Evolutionary conservation across 92 coral and sea anemone genomes (phyloP), one percentile per base, ranked within the genome.

Genomic region (Micromussa lordhowensis): DNA sequence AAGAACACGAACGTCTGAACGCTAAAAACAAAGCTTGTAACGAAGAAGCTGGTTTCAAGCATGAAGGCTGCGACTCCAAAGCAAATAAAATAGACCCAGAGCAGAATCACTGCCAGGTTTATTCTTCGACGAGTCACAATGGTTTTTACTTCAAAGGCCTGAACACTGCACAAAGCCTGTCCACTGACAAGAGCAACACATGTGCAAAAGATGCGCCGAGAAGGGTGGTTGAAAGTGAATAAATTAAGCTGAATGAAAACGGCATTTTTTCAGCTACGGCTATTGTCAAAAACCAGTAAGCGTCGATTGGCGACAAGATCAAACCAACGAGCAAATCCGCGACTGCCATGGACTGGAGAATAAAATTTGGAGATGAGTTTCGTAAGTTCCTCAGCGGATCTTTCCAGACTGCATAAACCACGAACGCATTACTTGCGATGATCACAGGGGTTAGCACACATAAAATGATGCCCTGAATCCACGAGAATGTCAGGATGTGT

Each of bases 181-280:
- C 87, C 3, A 83, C 19, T 16, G 79, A 70, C 14, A 83, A 34
- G 16, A 83, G 53, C 40, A 35, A 6, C 57, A 83, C 30, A 22
- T 83, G 87, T 70, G 78, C 78, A 21, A 82, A 22, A 14, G 86
- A 83, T 9, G 66, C 86, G 24, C 86, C 86, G 34, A 26, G 49
- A 28, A 83, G 28, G 15, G 68, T 83, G 31, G 64, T 16, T 44
- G 66, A 7, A 48, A 83, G 86, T 19, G 86, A 83, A 5, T 40
- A 28, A 26, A 71, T 68, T 24, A 24, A 30, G 17, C 28, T 78
- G 44, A 83, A 70, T 22, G 86, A 71, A 17, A 83, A 44, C 22
- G 86, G 66, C 48, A 70, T 21, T 10, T 44, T 83, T 31, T 83
- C 59, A 18, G 40, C 30, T 10, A 29, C 66, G 13, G 85, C 85